Conservation (phyloP, 37 sponge, comb jelly and placozoan species). For the Chondrosia reniformis region DNA sequence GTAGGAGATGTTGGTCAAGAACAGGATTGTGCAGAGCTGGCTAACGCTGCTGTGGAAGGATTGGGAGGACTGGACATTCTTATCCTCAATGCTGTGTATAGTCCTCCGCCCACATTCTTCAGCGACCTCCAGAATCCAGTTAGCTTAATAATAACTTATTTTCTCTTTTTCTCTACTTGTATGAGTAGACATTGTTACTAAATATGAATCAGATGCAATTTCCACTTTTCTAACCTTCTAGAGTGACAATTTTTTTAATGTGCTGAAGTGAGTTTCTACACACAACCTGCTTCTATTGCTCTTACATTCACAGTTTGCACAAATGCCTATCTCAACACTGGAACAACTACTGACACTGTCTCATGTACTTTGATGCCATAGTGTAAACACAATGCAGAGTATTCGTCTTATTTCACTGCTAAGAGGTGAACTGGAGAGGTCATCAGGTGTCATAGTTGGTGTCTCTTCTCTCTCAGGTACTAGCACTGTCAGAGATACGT, state of each 20-base stretch:
- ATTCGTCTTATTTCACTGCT: constrained; percentile 26
- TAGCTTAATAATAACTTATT: no score
- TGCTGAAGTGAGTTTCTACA: constrained; percentile 6
- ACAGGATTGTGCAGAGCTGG: constrained; percentile 42
- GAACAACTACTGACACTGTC: no score
- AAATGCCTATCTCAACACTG: no score
- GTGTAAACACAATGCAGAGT: constrained; percentile 50
- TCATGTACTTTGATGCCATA: no score
- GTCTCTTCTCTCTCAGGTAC: constrained; percentile 47
- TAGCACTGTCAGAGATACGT: neutral
- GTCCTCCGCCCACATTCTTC: constrained; percentile 16
- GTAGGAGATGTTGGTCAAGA: constrained; percentile 38
- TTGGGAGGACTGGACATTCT: constrained; percentile 54
- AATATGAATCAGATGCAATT: no score
- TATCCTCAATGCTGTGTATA: constrained; percentile 49
- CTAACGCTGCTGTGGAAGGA: constrained; percentile 23
- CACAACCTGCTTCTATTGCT: no score
- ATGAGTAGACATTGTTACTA: no score
- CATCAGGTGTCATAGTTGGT: constrained; percentile 31
- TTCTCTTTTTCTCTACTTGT: neutral
- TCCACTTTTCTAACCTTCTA: neutral
- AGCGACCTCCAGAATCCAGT: constrained; percentile 31
- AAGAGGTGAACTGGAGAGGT: constrained; percentile 26
- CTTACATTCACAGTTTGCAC: no score
- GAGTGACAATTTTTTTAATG: neutral